Evolutionary conservation across 2,888 invertebrate genomes (phyloP), one percentile per base, ranked within the genome.

Genomic region (Antheraea assamensis): DNA sequence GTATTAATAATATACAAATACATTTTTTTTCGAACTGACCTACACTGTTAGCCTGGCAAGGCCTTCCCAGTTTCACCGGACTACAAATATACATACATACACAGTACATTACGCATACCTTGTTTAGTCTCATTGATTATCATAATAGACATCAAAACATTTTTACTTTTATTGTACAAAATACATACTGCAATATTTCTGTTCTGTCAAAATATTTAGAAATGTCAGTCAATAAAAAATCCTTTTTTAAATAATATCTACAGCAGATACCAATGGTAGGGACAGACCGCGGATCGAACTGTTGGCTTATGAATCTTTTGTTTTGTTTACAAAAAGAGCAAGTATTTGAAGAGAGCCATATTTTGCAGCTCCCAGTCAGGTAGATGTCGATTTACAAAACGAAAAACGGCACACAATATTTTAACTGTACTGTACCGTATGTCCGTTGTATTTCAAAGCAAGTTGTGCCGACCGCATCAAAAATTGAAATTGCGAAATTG

Each of bases 301-400:
- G 76, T 79, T 80, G 73, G 76, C 75, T 76, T 80, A 77, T 79
- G 82, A 83, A 85, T 77, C 82, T 79, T 81, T 83, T 85, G 82
- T 86, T 87, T 85, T 84, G 76, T 73, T 35, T 75, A 73, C 74
- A 81, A 85, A 85, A 84, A 84, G 81, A 82, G 78, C 78, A 81
- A 76, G 73, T 77, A 79, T 83, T 79, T 80, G 77, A 79, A 81
- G 81, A 76, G 78, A 80, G 75, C 78, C 73, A 78, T 82, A 81
- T 82, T 84, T 82, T 79, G 78, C 77, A 81, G 82, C 75, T 79
- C 77, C 79, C 77, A 78, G 83, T 81, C 82, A 83, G 84, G 82
- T 84, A 82, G 73, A 81, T 77, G 81, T 81, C 79, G 77, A 77
- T 80, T 78, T 76, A 81, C 79, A 86, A 86, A 87, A 86, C 79